A percentile compares a stretch with the other conserved stretches of the same genome.
These are phyloP conservation scores for Pleuronectes platessa DNA, from an alignment of 2,113 vertebrate species.

Conservation along the genomic window DNA sequence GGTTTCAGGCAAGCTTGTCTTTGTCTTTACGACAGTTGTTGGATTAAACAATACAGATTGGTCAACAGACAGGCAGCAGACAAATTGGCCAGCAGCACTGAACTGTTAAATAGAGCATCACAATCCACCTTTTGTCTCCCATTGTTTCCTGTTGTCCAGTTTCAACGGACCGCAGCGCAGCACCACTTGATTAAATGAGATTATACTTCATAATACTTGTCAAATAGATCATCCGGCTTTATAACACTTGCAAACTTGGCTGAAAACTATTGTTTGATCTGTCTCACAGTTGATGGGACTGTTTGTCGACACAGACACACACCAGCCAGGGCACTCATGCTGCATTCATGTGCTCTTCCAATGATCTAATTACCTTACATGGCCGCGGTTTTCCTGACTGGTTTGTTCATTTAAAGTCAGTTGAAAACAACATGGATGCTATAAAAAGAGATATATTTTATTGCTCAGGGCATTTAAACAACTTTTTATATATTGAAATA, in stretches of 20 bases:
- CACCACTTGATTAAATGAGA: not conserved
- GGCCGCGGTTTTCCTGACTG: not conserved
- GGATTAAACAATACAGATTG: conserved; percentile 40
- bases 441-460: too few relatives aligned
- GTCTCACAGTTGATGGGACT: not conserved
- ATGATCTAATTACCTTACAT: not conserved
- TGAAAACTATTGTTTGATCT: not conserved
- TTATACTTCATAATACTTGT: not conserved
- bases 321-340: not conserved
- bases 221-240: not conserved
- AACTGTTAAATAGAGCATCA: conserved; percentile 38
- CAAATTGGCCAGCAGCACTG: conserved; percentile 27
- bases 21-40: conserved; percentile 29
- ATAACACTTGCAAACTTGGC: not conserved
- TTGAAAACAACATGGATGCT: too few relatives aligned
- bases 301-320: not conserved
- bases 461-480: too few relatives aligned
- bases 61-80: conserved; percentile 29
- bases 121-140: conserved; percentile 43
- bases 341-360: not conserved
- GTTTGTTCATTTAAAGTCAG: not conserved
- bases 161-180: conserved; percentile 7
- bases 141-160: conserved; percentile 19
- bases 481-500: too few relatives aligned
- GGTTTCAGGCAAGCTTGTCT: not conserved